Percentiles rank a stretch among this genome's conserved stretches.
Evolutionary conservation across 2,797 vertebrate genomes (phyloP).

Genomic region (Epinephelus malabaricus): DNA sequence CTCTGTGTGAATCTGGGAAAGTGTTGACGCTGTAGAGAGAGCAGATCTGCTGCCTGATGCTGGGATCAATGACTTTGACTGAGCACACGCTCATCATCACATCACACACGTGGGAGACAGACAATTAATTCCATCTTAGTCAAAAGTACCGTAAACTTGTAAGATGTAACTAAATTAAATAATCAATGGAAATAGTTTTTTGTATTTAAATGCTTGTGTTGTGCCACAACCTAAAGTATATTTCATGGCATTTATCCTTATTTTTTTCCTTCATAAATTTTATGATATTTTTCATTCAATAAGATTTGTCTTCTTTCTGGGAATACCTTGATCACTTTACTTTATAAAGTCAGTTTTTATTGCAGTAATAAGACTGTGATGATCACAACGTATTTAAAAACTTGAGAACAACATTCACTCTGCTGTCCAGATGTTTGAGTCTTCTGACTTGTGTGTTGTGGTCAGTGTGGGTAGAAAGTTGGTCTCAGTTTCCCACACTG

Average conservation of each 20-base stretch:
- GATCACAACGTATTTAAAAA: fast-evolving
- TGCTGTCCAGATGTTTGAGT: too few relatives aligned
- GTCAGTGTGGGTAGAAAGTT: too few relatives aligned
- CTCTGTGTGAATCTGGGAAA: conserved; percentile 63
- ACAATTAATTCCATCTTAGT: neutral
- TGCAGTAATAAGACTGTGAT: too few relatives aligned
- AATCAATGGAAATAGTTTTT: neutral
- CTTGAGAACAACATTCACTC: too few relatives aligned
- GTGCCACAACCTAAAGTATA: too few relatives aligned
- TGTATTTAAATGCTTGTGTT: neutral
- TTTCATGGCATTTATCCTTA: neutral
- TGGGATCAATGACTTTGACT: conserved; percentile 64
- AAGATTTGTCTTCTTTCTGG: too few relatives aligned
- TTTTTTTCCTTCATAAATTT: too few relatives aligned
- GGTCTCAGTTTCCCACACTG: too few relatives aligned
- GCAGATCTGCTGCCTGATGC: conserved; percentile 55
- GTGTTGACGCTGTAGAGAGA: conserved; percentile 45
- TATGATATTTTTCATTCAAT: too few relatives aligned
- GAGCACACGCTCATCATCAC: conserved; percentile 51
- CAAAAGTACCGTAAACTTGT: neutral
- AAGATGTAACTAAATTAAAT: neutral
- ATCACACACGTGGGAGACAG: conserved; percentile 5
- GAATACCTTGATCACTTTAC: too few relatives aligned
- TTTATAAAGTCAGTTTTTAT: too few relatives aligned
- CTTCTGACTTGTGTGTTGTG: too few relatives aligned